These are phyloP conservation scores for Ichneumon xanthorius DNA, from an alignment of 2,888 invertebrate genomes.

Conservation along the genomic window DNA sequence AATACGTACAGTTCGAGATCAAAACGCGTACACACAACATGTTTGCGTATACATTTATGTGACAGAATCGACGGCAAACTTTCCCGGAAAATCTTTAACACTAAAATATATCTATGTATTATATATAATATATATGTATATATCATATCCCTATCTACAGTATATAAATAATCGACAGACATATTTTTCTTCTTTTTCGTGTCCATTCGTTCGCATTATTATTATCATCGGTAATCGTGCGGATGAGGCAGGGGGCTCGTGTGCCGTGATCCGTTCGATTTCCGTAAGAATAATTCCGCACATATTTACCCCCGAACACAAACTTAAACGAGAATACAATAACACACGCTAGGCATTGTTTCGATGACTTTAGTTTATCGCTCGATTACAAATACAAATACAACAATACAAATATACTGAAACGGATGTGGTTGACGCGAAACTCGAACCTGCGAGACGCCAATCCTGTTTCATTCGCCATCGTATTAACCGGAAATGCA, in stretches of 20 bases:
- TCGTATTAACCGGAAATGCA: background rate
- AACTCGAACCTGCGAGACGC: constrained; percentile 55
- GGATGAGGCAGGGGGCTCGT: constrained; percentile 75
- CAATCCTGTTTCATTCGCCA: background rate
- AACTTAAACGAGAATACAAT: constrained; percentile 16
- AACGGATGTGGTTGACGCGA: constrained; percentile 23
- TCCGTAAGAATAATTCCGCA: constrained; percentile 40
- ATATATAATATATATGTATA: constrained; percentile 4
- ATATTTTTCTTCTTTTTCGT: constrained; percentile 9
- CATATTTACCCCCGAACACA: background rate
- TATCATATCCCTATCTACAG: constrained; percentile 8
- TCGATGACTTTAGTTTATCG: constrained; percentile 8
- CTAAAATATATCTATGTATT: constrained; percentile 27
- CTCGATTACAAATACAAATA: constrained; percentile 42
- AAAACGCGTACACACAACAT: constrained; percentile 11
- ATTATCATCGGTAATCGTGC: constrained; percentile 57
- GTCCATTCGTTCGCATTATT: constrained; percentile 38
- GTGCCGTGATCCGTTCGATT: constrained; percentile 70
- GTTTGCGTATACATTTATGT: constrained; percentile 38
- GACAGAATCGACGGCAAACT: constrained; percentile 30
- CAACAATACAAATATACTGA: constrained; percentile 43
- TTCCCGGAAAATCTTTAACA: constrained; percentile 32
- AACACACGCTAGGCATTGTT: constrained; percentile 11
- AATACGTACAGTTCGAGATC: constrained; percentile 21
- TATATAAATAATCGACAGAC: background rate